Percentiles rank a stretch among this genome's conserved stretches.
Evolutionary conservation across 1,140 invertebrate genomes (phyloP).

Genomic region (Sitophilus oryzae): DNA sequence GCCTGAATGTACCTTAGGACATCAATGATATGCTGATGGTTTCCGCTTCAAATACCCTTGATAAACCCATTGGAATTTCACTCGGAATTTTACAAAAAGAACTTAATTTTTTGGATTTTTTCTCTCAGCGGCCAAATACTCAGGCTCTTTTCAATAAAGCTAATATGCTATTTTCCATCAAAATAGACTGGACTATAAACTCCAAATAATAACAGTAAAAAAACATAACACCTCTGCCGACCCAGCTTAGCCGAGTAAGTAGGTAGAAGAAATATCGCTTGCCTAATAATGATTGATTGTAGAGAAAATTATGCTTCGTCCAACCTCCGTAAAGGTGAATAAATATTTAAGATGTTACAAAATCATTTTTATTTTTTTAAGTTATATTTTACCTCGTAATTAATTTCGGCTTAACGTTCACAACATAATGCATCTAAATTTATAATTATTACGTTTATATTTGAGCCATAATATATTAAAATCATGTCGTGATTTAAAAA

Average conservation of each 20-base stretch:
- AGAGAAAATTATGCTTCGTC: constrained; percentile 2
- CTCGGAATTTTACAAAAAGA: too few relatives aligned
- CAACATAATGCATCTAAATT: background rate
- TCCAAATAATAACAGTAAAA: background rate
- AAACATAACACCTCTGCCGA: constrained; percentile 1
- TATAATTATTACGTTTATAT: background rate
- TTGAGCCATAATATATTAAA: too few relatives aligned
- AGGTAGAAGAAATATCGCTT: constrained; percentile 7
- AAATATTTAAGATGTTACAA: background rate
- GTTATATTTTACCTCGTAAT: background rate
- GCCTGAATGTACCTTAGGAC: too few relatives aligned
- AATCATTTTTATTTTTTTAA: constrained; percentile 2
- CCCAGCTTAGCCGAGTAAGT: constrained; percentile 2
- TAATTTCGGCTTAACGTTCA: background rate
- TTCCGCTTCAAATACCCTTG: too few relatives aligned
- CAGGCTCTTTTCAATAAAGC: too few relatives aligned
- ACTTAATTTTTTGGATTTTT: too few relatives aligned
- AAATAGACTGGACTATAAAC: constrained; percentile 3
- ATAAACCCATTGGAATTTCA: too few relatives aligned
- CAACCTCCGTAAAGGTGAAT: constrained; percentile 6
- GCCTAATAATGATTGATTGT: constrained; percentile 9
- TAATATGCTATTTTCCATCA: too few relatives aligned
- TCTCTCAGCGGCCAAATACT: too few relatives aligned
- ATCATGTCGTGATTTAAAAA: too few relatives aligned
- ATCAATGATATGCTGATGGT: too few relatives aligned